Evolutionary conservation across 2,797 vertebrate genomes (phyloP), one percentile per base, ranked within the genome.

Genomic region (Characodon lateralis): DNA sequence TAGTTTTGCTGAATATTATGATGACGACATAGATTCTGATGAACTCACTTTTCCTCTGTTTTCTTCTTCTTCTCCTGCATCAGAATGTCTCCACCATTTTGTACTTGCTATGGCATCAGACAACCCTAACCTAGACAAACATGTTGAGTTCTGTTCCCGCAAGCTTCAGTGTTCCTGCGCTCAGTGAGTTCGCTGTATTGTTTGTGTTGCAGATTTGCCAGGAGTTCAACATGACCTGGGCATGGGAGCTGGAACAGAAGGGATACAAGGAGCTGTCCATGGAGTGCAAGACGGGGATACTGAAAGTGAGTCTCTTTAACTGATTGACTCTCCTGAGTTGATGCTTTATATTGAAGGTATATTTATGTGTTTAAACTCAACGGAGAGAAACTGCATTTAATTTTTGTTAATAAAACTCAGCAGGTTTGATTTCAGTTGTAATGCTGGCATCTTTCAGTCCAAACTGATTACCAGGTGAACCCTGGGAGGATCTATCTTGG

Each of bases 171-270:
- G 31, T 9, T 24, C 4, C 16, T 53, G 20, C 7, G 9, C 9
- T 6, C 1, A 12, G 8, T 31, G 6, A 20, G 31, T 39, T 72
- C 1, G 9, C 24, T n/a, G 22, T 58, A 18, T 13, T 39, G 46
- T 76, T 71, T 82, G 31, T 24, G 24, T 90, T 88, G 73, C 90
- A 99, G 98, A 93, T 98, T 61, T 99, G 98, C 84, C 97, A 98
- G 88, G 98, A 99, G 71, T 97, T 98, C 94, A 99, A 99, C 94
- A 95, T 95, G 77, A 98, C 97, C 1, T 99, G 98, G 98, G 98
- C 98, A 0, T 99, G 98, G 98, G 98, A 99, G 81, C 96, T 99
- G 81, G 98, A 99, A 88, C 95, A 99, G 85, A 99, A 99, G 81
- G 98, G 98, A 71, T 99, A 99, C 95, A 93, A 94, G 88, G 96